phyloP scores from a whole-genome alignment of 2,888 invertebrate genomes.

The Drosophila phalerata region DNA sequence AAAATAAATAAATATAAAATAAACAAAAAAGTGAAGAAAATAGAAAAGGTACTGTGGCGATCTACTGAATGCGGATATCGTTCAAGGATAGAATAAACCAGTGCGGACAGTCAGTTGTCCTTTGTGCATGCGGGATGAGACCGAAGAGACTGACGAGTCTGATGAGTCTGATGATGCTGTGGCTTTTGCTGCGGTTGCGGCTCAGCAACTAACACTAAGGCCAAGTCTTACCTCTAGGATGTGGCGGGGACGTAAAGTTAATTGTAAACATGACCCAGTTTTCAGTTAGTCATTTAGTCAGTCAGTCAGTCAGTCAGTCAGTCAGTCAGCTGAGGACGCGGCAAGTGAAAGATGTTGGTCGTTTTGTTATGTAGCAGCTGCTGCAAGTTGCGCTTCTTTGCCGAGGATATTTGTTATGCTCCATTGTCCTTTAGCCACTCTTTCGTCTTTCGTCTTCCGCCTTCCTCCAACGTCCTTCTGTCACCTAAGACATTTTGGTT shows the following conservation, averaged over 20 bases:
- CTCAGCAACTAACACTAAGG: slow-evolving; percentile 38
- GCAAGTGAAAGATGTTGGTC: slow-evolving; percentile 64
- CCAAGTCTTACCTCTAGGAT: slow-evolving; percentile 24
- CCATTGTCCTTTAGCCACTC: slow-evolving; percentile 57
- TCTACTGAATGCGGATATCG: slow-evolving; percentile 51
- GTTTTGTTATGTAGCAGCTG: slow-evolving; percentile 70
- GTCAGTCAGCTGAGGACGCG: slow-evolving; percentile 29
- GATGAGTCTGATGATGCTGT: slow-evolving; percentile 13
- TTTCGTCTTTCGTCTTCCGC: slow-evolving; percentile 13
- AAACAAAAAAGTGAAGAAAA: neutral
- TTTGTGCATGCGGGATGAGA: slow-evolving; percentile 75
- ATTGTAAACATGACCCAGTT: slow-evolving; percentile 80
- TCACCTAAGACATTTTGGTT: slow-evolving; percentile 60
- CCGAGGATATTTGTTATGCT: slow-evolving; percentile 71
- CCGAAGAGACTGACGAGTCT: slow-evolving; percentile 32
- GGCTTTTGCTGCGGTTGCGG: slow-evolving; percentile 48
- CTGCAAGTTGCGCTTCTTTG: slow-evolving; percentile 32
- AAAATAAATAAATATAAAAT: neutral
- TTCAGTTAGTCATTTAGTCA: slow-evolving; percentile 20
- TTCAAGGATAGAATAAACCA: slow-evolving; percentile 53
- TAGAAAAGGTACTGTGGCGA: slow-evolving; percentile 36
- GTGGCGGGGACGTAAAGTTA: slow-evolving; percentile 61
- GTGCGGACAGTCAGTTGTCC: slow-evolving; percentile 36
- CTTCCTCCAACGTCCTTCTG: slow-evolving; percentile 38
- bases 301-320: slow-evolving; percentile 6